Evolutionary conservation across 2,888 invertebrate species (phyloP).

Genomic region (Polia nebulosa): DNA sequence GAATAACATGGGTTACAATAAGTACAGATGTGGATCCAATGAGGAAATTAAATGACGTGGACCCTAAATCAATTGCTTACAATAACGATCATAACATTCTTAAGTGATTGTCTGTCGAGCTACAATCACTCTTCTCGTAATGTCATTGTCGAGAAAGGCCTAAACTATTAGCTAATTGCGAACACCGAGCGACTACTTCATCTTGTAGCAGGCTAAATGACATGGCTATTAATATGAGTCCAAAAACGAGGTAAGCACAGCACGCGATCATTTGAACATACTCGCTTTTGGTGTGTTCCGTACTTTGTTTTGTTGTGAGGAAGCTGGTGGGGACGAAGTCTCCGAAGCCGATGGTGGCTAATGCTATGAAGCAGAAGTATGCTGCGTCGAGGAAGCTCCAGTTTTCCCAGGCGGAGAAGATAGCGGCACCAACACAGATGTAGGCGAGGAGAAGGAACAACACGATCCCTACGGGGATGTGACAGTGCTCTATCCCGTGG

Average conservation of each 20-base stretch:
- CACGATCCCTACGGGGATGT: constrained; percentile 89
- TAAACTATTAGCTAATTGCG: constrained; percentile 93
- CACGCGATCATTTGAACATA: constrained; percentile 95
- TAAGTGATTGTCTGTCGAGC: constrained; percentile 85
- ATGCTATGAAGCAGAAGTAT: constrained; percentile 96
- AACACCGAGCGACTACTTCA: constrained; percentile 94
- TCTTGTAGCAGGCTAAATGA: constrained; percentile 96
- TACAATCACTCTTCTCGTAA: constrained; percentile 89
- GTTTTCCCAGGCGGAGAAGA: constrained; percentile 95
- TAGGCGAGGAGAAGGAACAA: constrained; percentile 93
- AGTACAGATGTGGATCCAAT: constrained; percentile 73
- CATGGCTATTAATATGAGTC: constrained; percentile 96
- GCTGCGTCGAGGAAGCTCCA: constrained; percentile 96
- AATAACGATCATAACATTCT: constrained; percentile 90
- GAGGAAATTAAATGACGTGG: constrained; percentile 68
- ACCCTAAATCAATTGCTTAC: constrained; percentile 75
- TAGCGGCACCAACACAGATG: constrained; percentile 94
- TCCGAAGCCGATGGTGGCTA: constrained; percentile 96
- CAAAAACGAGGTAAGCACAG: constrained; percentile 95
- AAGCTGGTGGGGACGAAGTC: constrained; percentile 93
- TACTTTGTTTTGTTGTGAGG: constrained; percentile 83
- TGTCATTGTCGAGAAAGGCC: constrained; percentile 92
- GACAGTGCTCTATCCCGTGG: constrained; percentile 83
- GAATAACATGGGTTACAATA: constrained; percentile 75
- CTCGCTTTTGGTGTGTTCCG: constrained; percentile 87